Conservation (phyloP, 1,140 invertebrate species). For the Planococcus citri region DNA sequence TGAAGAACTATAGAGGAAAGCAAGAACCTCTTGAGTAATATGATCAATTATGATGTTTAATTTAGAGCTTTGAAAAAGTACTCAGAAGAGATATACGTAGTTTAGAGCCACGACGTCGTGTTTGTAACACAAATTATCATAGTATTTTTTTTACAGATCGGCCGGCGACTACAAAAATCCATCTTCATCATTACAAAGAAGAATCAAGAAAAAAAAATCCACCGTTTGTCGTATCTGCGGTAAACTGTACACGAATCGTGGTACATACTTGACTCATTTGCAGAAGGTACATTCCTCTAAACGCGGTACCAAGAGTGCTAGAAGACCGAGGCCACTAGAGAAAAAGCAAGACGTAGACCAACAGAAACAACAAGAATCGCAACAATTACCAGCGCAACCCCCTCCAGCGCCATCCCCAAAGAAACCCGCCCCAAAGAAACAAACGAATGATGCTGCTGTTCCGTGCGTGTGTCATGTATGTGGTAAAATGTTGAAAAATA, state of each 20-base stretch:
- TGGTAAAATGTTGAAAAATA: not conserved
- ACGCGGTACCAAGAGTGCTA: not conserved
- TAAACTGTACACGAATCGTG: not conserved
- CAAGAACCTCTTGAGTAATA: too few relatives aligned
- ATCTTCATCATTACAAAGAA: not conserved
- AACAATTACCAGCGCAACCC: not conserved
- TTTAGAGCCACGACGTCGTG: too few relatives aligned
- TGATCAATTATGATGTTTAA: too few relatives aligned
- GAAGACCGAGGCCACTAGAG: not conserved
- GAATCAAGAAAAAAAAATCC: not conserved
- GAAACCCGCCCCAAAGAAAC: too few relatives aligned
- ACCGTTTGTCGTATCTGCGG: conserved; percentile 2
- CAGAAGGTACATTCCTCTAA: not conserved
- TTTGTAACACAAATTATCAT: not conserved
- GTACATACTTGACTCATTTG: not conserved
- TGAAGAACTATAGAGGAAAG: too few relatives aligned
- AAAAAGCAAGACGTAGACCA: not conserved
- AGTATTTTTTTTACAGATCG: not conserved
- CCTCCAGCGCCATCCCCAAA: too few relatives aligned
- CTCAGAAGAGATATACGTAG: too few relatives aligned
- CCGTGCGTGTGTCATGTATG: not conserved
- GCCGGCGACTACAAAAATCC: not conserved
- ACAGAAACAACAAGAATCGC: not conserved
- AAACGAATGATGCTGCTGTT: not conserved
- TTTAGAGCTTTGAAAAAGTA: too few relatives aligned